Evolutionary conservation across 2,113 vertebrate species (phyloP), one percentile per base, ranked within the genome.

Genomic region (Progne subis): DNA sequence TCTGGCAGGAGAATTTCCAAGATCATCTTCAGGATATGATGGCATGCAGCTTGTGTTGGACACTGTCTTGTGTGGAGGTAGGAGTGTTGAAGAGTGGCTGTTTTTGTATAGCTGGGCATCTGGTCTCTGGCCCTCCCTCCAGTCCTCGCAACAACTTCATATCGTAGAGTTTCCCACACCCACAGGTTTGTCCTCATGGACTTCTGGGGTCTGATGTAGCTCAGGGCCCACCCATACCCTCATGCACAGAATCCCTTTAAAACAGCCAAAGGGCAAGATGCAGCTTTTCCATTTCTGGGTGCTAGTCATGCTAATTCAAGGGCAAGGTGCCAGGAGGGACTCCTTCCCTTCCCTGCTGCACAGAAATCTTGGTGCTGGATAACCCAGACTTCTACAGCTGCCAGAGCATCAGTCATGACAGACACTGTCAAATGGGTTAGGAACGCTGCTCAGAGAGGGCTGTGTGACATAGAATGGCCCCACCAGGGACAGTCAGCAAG

Each of bases 401-500:
- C 14, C 55, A 69, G 32, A 32, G 18, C 21, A 41, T 89, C 28
- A 31, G 14, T 57, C 18, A 8, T 56, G 32, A 39, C 18, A 37
- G 16, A 19, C 25, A 12, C 7, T 34, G 23, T 43, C 56, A 82
- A 39, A 60, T n/a, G 16, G 56, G 12, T 82, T 29, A 39, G 67
- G 71, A 59, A 34, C 11, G 16, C 9, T 46, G 14, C 43, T 80
- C 32, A 80, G 53, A 77, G 44, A 31, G 49, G 19, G 19, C 44
- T 91, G 34, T 11, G 20, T 32, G 49, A 46, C 31, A 24, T 1
- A 32, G 71, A 70, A 49, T 12, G 50, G 14, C 12, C 41, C 15
- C 13, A 15, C 8, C 32, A 44, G 19, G 25, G 46, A 52, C 24
- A 68, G 6, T 41, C 43, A 63, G 15, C 23, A 34, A 0, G 0